Evolutionary conservation across 2,113 vertebrate species (phyloP).

Genomic region (Saguinus midas): DNA sequence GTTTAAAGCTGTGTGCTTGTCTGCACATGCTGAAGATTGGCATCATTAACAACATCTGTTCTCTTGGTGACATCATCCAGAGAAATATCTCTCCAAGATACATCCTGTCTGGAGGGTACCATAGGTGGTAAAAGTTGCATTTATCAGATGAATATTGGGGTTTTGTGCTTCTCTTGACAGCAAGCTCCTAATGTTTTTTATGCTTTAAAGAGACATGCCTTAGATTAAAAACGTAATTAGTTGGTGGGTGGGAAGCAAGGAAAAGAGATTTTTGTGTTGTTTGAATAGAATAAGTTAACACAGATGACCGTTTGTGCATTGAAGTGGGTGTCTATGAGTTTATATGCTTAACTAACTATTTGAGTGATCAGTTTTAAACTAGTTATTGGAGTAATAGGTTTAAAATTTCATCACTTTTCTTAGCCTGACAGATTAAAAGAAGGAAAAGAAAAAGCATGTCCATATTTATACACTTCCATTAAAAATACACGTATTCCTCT

Average conservation of each 20-base stretch:
- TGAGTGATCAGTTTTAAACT: conserved; percentile 25
- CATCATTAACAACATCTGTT: neutral
- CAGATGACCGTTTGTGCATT: neutral
- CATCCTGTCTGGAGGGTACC: neutral
- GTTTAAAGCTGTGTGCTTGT: neutral
- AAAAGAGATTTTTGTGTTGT: conserved; percentile 15
- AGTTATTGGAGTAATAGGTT: conserved; percentile 29
- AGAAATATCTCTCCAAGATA: neutral
- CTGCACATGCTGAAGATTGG: neutral
- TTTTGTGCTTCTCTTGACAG: conserved; percentile 27
- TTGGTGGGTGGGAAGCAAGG: neutral
- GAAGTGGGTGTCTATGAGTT: neutral
- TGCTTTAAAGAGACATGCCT: neutral
- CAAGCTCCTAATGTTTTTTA: neutral
- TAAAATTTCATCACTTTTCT: conserved; percentile 48
- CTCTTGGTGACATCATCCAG: neutral
- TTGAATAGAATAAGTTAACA: neutral
- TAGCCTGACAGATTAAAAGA: conserved; percentile 30
- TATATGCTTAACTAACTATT: conserved; percentile 16
- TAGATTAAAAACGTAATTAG: conserved; percentile 26
- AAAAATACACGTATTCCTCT: conserved; percentile 32
- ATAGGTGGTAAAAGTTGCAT: neutral
- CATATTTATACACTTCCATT: neutral
- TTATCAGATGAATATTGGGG: neutral
- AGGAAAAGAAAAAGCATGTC: neutral